Evolutionary conservation across 1,140 invertebrate genomes (phyloP).

Genomic region (Carcinoscorpius rotundicauda): DNA sequence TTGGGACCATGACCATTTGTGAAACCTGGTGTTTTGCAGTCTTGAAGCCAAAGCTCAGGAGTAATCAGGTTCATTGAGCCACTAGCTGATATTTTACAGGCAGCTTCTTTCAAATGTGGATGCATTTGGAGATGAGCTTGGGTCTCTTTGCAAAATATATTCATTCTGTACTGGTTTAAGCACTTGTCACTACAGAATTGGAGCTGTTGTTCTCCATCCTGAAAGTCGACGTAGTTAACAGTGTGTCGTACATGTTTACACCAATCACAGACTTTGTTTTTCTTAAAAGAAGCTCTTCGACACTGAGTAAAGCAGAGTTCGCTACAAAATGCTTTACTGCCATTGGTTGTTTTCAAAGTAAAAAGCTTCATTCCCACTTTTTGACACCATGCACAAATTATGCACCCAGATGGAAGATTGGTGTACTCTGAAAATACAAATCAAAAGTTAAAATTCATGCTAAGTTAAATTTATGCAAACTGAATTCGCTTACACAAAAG

Average conservation of each 20-base stretch:
- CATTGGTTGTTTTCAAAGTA: conserved; percentile 29
- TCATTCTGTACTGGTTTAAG: conserved; percentile 90
- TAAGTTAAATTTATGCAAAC: too few relatives aligned
- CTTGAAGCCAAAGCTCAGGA: conserved; percentile 70
- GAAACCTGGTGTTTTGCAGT: conserved; percentile 27
- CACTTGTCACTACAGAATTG: conserved; percentile 68
- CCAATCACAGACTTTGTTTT: conserved; percentile 86
- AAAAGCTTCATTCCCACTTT: conserved; percentile 36
- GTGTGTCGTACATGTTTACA: conserved; percentile 81
- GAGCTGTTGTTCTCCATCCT: conserved; percentile 40
- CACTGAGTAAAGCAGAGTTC: conserved; percentile 81
- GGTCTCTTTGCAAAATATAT: conserved; percentile 83
- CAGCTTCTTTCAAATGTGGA: conserved; percentile 40
- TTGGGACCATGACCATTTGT: too few relatives aligned
- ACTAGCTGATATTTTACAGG: background rate
- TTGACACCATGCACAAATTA: conserved; percentile 41
- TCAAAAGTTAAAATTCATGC: too few relatives aligned
- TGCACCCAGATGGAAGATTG: conserved; percentile 3
- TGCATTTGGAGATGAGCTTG: conserved; percentile 75
- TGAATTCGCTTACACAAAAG: too few relatives aligned
- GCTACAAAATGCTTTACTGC: conserved; percentile 54
- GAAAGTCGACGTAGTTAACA: conserved; percentile 78
- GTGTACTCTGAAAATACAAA: too few relatives aligned
- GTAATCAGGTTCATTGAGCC: conserved; percentile 51
- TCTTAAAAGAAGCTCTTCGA: conserved; percentile 66